A percentile compares a stretch with the other conserved stretches of the same genome.
phyloP scores from a whole-genome alignment of 2,888 invertebrate species.

The Diabrotica balteata region DNA sequence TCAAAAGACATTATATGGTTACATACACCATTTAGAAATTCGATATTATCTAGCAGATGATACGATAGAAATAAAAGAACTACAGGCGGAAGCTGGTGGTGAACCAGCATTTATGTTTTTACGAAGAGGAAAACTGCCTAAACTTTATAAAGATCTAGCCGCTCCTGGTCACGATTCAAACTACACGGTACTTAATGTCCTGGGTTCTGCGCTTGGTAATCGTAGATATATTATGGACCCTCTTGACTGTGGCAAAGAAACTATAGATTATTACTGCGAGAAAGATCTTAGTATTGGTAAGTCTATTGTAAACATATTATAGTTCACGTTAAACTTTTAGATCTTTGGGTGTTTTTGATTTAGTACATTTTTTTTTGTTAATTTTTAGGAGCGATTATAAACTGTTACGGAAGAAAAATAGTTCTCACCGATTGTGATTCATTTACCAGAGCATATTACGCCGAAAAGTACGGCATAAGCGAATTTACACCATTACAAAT shows the following conservation, averaged over 20 bases:
- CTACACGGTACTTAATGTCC: slow-evolving; percentile 69
- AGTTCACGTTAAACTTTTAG: not conserved
- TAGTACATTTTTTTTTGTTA: not conserved
- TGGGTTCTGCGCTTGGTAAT: slow-evolving; percentile 64
- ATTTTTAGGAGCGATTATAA: slow-evolving; percentile 63
- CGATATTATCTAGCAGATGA: slow-evolving; percentile 88
- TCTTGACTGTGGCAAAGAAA: slow-evolving; percentile 63
- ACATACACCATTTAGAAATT: slow-evolving; percentile 78
- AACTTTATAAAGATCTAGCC: slow-evolving; percentile 63
- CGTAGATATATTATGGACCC: slow-evolving; percentile 68
- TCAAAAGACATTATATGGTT: slow-evolving; percentile 76
- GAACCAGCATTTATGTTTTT: slow-evolving; percentile 78
- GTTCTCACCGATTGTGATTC: slow-evolving; percentile 84
- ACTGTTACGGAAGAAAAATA: slow-evolving; percentile 82
- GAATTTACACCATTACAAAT: slow-evolving; percentile 69
- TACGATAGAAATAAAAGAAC: slow-evolving; percentile 87
- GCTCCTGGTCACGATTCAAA: slow-evolving; percentile 63
- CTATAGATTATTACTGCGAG: slow-evolving; percentile 67
- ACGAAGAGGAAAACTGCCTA: slow-evolving; percentile 78
- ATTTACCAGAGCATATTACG: slow-evolving; percentile 86
- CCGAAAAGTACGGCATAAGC: slow-evolving; percentile 62
- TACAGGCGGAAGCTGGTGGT: slow-evolving; percentile 71
- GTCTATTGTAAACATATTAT: not conserved
- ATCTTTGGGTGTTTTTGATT: not conserved
- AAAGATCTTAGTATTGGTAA: slow-evolving; percentile 81